Conservation (phyloP, 2,797 vertebrate genomes). For the Lates japonicus region DNA sequence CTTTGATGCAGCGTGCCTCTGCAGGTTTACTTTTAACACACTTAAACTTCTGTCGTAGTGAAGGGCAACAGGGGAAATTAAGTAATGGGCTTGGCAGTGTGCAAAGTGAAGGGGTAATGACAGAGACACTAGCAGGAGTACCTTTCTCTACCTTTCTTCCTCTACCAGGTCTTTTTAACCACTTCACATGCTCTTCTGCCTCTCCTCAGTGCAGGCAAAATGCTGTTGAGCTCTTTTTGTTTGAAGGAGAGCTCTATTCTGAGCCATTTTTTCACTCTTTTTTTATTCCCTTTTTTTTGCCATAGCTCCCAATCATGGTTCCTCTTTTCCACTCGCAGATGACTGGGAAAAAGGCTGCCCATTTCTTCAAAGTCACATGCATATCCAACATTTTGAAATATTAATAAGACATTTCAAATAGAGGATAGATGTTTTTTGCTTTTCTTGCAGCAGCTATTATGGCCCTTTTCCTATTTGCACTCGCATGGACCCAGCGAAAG, state of each 20-base stretch:
- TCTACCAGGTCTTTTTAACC: constrained; percentile 70
- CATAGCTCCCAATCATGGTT: constrained; percentile 49
- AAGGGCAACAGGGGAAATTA: constrained; percentile 70
- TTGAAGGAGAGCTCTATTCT: constrained; percentile 50
- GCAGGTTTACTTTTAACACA: constrained; percentile 71
- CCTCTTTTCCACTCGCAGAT: constrained; percentile 49
- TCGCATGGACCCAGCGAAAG: background rate
- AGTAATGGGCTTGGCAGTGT: constrained; percentile 67
- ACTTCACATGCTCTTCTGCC: constrained; percentile 64
- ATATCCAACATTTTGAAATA: constrained; percentile 76
- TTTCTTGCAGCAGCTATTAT: constrained; percentile 54
- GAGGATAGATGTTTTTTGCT: constrained; percentile 65
- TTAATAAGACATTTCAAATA: constrained; percentile 74
- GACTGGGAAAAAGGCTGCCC: constrained; percentile 55
- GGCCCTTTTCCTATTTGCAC: constrained; percentile 28
- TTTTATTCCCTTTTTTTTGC: constrained; percentile 62
- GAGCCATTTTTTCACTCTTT: constrained; percentile 59
- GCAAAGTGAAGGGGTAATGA: constrained; percentile 70
- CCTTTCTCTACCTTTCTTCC: constrained; percentile 62
- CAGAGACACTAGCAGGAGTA: constrained; percentile 50
- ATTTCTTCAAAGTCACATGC: constrained; percentile 72
- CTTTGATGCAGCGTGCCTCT: constrained; percentile 49
- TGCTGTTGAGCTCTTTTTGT: constrained; percentile 47
- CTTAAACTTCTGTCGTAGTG: constrained; percentile 67
- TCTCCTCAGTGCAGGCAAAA: constrained; percentile 51